Evolutionary conservation across 2,888 invertebrate genomes (phyloP).

Genomic region (Drosophila nigricruria): DNA sequence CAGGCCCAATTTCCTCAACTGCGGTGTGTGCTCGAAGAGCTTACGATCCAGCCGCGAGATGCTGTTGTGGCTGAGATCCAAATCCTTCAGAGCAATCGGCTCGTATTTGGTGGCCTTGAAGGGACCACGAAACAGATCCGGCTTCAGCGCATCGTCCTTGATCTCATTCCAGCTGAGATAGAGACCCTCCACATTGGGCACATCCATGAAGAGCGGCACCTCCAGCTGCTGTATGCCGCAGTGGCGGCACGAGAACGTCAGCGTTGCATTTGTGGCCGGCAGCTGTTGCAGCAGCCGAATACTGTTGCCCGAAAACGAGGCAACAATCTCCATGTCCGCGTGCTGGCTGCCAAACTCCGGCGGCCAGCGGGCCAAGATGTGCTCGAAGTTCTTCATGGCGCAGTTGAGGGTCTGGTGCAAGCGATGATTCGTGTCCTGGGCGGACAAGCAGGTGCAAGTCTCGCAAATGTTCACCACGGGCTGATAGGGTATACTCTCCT

Average conservation of each 20-base stretch:
- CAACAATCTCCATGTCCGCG: constrained; percentile 76
- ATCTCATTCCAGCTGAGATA: constrained; percentile 84
- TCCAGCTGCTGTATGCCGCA: constrained; percentile 82
- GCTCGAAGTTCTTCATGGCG: constrained; percentile 78
- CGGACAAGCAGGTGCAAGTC: constrained; percentile 78
- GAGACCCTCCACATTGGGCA: constrained; percentile 82
- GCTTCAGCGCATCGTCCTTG: constrained; percentile 87
- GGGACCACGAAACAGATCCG: constrained; percentile 89
- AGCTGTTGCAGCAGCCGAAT: constrained; percentile 82
- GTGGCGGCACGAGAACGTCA: constrained; percentile 83
- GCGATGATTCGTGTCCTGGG: constrained; percentile 66
- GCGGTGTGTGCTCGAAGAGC: constrained; percentile 88
- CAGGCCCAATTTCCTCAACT: constrained; percentile 87
- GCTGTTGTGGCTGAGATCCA: constrained; percentile 88
- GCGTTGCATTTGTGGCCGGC: constrained; percentile 82
- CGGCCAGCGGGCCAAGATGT: constrained; percentile 84
- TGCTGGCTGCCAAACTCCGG: constrained; percentile 79
- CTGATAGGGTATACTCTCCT: constrained; percentile 83
- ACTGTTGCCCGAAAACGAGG: constrained; percentile 82
- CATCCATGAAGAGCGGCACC: constrained; percentile 83
- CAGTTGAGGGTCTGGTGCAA: constrained; percentile 81
- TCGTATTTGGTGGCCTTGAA: constrained; percentile 87
- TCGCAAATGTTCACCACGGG: constrained; percentile 80
- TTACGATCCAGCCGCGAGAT: constrained; percentile 88
- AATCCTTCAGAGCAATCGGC: constrained; percentile 87